Evolutionary conservation across 2,113 vertebrate genomes (phyloP).

Genomic region (Epinephelus lanceolatus): DNA sequence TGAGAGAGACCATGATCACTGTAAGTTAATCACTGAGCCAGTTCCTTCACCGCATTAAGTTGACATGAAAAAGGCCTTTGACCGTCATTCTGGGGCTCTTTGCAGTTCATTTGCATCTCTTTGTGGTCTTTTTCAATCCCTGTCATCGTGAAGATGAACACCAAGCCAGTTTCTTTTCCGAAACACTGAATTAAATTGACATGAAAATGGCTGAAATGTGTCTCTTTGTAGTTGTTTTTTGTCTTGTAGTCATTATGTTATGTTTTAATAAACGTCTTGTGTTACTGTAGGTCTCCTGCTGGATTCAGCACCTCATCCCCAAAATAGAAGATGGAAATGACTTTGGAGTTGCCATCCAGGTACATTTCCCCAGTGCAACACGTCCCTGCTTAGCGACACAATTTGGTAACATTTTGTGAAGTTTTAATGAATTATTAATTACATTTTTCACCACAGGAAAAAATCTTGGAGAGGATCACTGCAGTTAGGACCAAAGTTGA

Average conservation of each 20-base stretch:
- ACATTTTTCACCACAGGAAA: conserved; percentile 83
- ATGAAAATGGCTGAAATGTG: too few relatives aligned
- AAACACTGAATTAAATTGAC: background rate
- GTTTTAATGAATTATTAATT: background rate
- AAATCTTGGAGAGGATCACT: conserved; percentile 89
- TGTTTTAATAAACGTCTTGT: too few relatives aligned
- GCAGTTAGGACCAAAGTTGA: conserved; percentile 92
- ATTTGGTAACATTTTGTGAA: fast-evolving
- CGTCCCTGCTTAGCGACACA: background rate
- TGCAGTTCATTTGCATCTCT: too few relatives aligned
- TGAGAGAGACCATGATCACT: conserved; percentile 88
- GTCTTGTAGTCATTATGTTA: too few relatives aligned
- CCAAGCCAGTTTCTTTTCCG: background rate
- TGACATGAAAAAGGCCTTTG: too few relatives aligned
- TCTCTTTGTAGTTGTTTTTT: too few relatives aligned
- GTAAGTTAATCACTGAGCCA: conserved; percentile 74
- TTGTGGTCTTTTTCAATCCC: too few relatives aligned
- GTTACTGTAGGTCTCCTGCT: conserved; percentile 85
- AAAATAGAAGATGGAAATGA: conserved; percentile 95
- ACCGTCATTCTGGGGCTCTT: too few relatives aligned
- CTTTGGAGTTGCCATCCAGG: conserved; percentile 93
- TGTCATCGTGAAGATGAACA: too few relatives aligned
- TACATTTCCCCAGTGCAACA: conserved; percentile 44
- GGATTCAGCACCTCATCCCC: conserved; percentile 92
- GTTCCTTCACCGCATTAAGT: too few relatives aligned